Evolutionary conservation across 1,140 invertebrate species (phyloP), one percentile per base, ranked within the genome.

Genomic region (Lerema accius): DNA sequence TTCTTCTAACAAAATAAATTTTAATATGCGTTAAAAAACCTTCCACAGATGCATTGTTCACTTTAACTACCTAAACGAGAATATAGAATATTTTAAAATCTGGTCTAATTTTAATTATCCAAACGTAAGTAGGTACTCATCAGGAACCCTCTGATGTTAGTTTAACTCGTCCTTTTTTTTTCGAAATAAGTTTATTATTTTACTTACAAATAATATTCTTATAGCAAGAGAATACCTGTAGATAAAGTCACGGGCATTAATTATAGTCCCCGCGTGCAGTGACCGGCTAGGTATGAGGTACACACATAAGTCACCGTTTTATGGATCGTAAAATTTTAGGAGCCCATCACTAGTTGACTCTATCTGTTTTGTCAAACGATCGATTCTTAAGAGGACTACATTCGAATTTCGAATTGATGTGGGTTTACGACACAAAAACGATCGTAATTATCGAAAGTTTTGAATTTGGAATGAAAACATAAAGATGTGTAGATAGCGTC

Each of bases 271-370:
- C 77, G 79, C 69, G 76, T 81, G 76, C 51, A 80, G 75, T 76
- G 75, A 28, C 53, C 69, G 60, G 49, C 63, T 45, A 56, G 51
- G 53, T 45, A 56, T 26, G 28, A 45, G 74, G 74, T 63, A 60
- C 68, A 68, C 73, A 45, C 43, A 86, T 84, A 86, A 86, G 71
- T 87, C 78, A 83, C 62, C 35, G 56, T 84, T 87, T 87, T 84
- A 85, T 83, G 65, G 76, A 7, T 78, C 76, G 66, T 87, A 83
- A 85, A 85, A 85, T 80, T 84, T 87, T 87, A 85, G 75, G 67
- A 73, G 46, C 75, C 56, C 71, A 72, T 77, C 64, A 74, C 76
- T 82, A 82, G 76, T 81, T 82, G 74, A 84, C 79, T 86, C 79
- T 84, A 82, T 83, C 76, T 78, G 73, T 78, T 58, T 58, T 74